Conservation (phyloP, 2,888 invertebrate genomes). For the Callyntrura sp. region DNA sequence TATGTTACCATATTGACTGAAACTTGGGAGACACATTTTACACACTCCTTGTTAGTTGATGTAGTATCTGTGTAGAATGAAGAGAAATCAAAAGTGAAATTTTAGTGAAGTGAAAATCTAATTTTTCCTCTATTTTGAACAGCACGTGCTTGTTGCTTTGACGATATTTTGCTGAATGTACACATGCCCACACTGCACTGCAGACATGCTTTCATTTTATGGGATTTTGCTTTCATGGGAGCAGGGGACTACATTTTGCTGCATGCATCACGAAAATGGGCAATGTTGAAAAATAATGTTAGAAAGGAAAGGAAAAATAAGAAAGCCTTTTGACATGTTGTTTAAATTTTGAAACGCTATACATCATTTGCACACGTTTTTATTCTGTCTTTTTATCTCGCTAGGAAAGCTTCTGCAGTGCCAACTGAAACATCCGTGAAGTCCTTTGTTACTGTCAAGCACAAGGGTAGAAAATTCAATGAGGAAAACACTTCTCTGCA, state of each 20-base stretch:
- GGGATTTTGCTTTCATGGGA: not conserved
- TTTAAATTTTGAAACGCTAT: slow-evolving; percentile 45
- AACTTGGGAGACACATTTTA: too few species aligned
- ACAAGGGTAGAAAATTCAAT: too few species aligned
- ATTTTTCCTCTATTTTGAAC: slow-evolving; percentile 16
- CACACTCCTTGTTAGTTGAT: too few species aligned
- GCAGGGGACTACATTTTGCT: too few species aligned
- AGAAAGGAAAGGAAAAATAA: slow-evolving; percentile 6
- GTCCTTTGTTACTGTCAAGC: too few species aligned
- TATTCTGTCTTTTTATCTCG: not conserved
- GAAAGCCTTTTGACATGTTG: slow-evolving; percentile 38
- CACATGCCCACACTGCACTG: too few species aligned
- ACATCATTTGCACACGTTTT: slow-evolving; percentile 25
- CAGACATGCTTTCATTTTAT: not conserved
- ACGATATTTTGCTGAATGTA: not conserved
- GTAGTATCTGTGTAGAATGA: not conserved
- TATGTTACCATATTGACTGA: too few species aligned
- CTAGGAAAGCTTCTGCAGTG: not conserved
- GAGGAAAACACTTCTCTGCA: too few species aligned
- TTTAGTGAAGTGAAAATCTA: slow-evolving; percentile 3
- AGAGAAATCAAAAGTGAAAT: not conserved
- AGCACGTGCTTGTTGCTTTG: slow-evolving; percentile 16
- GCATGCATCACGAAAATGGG: too few species aligned
- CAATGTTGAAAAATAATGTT: slow-evolving; percentile 23
- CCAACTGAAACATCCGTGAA: too few species aligned